Evolutionary conservation across 2,113 vertebrate species (phyloP).

Genomic region (Nannobrachium achirus): DNA sequence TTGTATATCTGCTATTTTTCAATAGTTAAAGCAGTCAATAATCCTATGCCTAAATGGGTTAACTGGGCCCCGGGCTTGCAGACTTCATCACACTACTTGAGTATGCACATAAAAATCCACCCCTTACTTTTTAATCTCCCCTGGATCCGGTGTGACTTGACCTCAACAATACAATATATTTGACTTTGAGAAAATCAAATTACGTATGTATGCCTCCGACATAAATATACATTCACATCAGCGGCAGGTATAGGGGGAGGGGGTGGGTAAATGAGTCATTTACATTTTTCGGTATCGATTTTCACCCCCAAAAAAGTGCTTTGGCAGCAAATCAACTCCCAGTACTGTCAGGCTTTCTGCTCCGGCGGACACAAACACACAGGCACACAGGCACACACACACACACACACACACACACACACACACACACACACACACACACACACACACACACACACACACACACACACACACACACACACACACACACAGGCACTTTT

Average conservation of each 20-base stretch:
- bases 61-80: constrained; percentile 5
- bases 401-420: no score
- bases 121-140: constrained; percentile 51
- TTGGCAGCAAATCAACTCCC: constrained; percentile 64
- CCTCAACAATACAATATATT: constrained; percentile 65
- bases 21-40: no score
- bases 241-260: constrained; percentile 27
- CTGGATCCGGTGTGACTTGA: constrained; percentile 37
- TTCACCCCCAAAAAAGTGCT: constrained; percentile 46
- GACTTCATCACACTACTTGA: constrained; percentile 18
- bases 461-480: no score
- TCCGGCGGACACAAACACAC: background rate
- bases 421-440: no score
- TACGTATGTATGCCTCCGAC: constrained; percentile 55
- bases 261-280: constrained; percentile 38
- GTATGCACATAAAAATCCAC: constrained; percentile 38
- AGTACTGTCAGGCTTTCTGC: constrained; percentile 24
- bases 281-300: constrained; percentile 74
- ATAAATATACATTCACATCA: constrained; percentile 66
- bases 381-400: background rate
- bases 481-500: background rate
- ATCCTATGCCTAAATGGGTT: no score
- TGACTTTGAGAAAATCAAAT: constrained; percentile 69
- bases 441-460: no score
- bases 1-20: no score